Conservation (phyloP, 2,113 vertebrate species). For the Sylvietta virens region DNA sequence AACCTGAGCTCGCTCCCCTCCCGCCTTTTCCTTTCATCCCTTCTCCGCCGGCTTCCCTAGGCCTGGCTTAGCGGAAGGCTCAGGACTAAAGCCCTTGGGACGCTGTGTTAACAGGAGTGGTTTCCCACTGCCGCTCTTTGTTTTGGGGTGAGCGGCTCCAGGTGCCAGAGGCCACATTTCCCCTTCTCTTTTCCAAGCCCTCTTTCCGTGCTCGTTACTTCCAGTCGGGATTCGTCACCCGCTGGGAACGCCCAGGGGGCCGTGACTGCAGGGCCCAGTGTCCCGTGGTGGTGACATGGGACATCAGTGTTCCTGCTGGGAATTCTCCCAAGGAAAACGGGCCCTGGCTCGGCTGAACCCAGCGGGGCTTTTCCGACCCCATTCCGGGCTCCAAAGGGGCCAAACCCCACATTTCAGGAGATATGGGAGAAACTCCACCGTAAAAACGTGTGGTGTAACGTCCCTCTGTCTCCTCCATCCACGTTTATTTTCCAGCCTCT, state of each 20-base stretch:
- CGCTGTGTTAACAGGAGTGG: not conserved
- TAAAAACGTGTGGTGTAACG: not conserved
- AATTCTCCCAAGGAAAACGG: not conserved
- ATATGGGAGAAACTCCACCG: rapidly evolving
- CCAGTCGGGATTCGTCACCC: not conserved
- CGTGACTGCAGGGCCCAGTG: not conserved
- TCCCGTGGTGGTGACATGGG: rapidly evolving
- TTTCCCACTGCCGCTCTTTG: not conserved
- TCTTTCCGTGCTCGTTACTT: not conserved
- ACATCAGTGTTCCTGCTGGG: not conserved
- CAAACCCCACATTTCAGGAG: rapidly evolving
- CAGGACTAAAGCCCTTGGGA: not conserved
- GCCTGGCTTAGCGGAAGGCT: not conserved
- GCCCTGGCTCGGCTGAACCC: not conserved
- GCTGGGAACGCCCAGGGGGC: not conserved
- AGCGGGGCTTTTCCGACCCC: not conserved
- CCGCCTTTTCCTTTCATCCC: not conserved
- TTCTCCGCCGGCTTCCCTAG: not conserved
- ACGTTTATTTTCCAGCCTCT: not conserved
- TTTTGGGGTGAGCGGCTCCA: not conserved
- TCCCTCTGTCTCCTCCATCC: not conserved
- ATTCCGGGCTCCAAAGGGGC: not conserved
- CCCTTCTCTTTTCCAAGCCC: not conserved
- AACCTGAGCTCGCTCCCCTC: not conserved
- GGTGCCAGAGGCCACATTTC: not conserved